These are phyloP conservation scores for Cantharis flavilabris DNA, from an alignment of 2,888 invertebrate species.

Conservation along the genomic window DNA sequence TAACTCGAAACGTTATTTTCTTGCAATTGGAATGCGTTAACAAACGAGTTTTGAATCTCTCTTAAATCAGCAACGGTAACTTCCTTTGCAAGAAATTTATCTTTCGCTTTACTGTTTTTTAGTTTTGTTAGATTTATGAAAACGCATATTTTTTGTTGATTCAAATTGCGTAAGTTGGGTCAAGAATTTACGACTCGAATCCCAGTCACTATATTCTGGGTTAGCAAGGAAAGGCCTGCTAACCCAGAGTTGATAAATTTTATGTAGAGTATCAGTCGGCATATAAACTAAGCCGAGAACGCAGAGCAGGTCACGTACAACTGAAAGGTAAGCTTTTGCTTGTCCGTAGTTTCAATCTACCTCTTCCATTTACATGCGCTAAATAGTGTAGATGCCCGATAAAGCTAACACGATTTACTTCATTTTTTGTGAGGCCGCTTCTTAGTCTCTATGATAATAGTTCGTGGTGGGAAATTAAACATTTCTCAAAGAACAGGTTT, in stretches of 20 bases:
- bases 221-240: constrained; percentile 15
- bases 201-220: neutral
- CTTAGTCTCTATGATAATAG: neutral
- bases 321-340: constrained; percentile 17
- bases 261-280: constrained; percentile 25
- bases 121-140: neutral
- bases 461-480: neutral
- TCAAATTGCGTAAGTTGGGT: neutral
- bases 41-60: constrained; percentile 12
- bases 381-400: constrained; percentile 29
- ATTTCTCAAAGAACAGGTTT: neutral
- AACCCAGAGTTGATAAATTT: constrained; percentile 23
- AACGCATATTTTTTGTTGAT: neutral
- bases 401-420: constrained; percentile 24
- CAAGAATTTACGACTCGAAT: neutral
- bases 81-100: constrained; percentile 20
- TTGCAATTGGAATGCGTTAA: constrained; percentile 3
- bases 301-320: constrained; percentile 29
- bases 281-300: constrained; percentile 12
- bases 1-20: constrained; percentile 4
- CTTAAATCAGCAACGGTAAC: constrained; percentile 11
- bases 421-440: constrained; percentile 16
- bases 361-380: constrained; percentile 33
- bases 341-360: constrained; percentile 25
- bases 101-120: neutral